Percentiles rank a stretch among this genome's conserved stretches.
These are phyloP conservation scores for Cottoperca gobio DNA, from an alignment of 2,797 vertebrate genomes.

Conservation along the genomic window DNA sequence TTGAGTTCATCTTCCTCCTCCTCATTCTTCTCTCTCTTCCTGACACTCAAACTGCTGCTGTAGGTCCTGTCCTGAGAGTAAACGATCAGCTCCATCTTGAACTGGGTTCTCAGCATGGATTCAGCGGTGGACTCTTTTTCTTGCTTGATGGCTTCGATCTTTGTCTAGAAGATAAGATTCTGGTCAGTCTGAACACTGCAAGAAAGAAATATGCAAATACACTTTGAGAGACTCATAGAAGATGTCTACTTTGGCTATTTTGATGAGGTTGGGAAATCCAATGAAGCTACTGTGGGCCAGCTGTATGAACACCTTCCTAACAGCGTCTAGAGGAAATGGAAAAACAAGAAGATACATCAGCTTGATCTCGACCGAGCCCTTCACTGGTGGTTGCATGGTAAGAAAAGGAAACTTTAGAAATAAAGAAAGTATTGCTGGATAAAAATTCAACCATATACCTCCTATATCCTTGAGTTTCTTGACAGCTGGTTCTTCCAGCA, in stretches of 20 bases:
- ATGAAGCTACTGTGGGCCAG: conserved; percentile 79
- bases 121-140: conserved; percentile 79
- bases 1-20: accelerated
- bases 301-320: conserved; percentile 77
- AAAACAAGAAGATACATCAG: background rate
- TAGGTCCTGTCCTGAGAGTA: conserved; percentile 91
- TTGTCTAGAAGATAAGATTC: conserved; percentile 74
- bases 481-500: conserved; percentile 87
- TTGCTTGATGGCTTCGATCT: conserved; percentile 84
- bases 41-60: conserved; percentile 32
- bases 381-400: background rate
- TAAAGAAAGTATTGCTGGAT: background rate
- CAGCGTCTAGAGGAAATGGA: conserved; percentile 75
- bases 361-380: background rate
- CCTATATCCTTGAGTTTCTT: conserved; percentile 76
- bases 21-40: conserved; percentile 32
- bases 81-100: conserved; percentile 90
- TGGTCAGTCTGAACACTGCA: background rate
- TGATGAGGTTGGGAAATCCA: conserved; percentile 86
- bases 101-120: conserved; percentile 82
- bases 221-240: background rate
- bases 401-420: background rate
- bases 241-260: conserved; percentile 83
- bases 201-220: background rate
- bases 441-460: conserved; percentile 62